phyloP scores from a whole-genome alignment of 2,888 invertebrate species.

The Gari tellinella region DNA sequence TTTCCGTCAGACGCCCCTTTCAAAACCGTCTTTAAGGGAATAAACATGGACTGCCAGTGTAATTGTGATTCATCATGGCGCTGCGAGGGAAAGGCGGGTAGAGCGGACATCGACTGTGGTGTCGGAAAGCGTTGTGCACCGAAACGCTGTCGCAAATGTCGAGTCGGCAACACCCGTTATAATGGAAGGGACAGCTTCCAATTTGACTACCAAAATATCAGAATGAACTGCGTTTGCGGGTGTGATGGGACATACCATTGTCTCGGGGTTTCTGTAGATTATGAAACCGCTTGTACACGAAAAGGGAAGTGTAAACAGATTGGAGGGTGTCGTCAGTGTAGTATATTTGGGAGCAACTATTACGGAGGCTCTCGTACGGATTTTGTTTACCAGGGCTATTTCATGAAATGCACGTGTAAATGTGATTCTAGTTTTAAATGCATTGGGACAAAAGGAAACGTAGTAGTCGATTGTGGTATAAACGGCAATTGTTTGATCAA shows the following conservation, averaged over 20 bases:
- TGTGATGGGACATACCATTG: constrained; percentile 69
- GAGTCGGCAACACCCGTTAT: constrained; percentile 48
- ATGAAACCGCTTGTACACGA: constrained; percentile 32
- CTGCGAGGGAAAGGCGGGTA: constrained; percentile 37
- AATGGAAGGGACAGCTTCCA: constrained; percentile 66
- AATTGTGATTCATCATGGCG: constrained; percentile 63
- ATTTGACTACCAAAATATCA: constrained; percentile 62
- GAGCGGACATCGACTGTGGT: constrained; percentile 21
- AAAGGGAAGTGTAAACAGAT: constrained; percentile 37
- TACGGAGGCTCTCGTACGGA: constrained; percentile 28
- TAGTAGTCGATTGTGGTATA: constrained; percentile 34
- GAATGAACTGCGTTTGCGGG: constrained; percentile 73
- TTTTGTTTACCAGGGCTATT: constrained; percentile 53
- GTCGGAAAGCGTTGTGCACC: constrained; percentile 49
- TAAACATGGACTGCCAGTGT: constrained; percentile 72
- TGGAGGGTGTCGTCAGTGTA: constrained; percentile 49
- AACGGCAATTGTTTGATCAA: constrained; percentile 45
- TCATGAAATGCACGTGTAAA: constrained; percentile 48
- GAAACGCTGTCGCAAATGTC: constrained; percentile 37
- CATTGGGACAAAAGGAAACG: constrained; percentile 35
- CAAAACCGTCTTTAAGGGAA: constrained; percentile 65
- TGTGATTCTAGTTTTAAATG: constrained; percentile 54
- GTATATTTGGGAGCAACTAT: constrained; percentile 40
- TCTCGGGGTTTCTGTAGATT: constrained; percentile 23
- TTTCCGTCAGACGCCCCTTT: constrained; percentile 65